phyloP scores from a whole-genome alignment of 2,888 invertebrate genomes.

The Machimus atricapillus region DNA sequence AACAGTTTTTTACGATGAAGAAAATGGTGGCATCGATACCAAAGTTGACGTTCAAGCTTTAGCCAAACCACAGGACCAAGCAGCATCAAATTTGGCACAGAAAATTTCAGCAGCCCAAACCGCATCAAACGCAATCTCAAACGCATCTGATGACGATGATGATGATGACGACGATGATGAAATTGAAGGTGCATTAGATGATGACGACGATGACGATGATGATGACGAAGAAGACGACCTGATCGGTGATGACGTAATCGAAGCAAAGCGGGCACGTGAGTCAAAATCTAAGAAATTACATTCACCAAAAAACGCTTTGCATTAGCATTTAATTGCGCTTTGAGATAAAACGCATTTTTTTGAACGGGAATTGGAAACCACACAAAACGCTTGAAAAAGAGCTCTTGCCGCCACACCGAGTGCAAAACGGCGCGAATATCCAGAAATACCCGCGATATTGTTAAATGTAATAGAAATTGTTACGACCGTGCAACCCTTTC shows the following conservation, averaged over 20 bases:
- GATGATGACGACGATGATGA: conserved; percentile 68
- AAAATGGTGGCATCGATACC: conserved; percentile 54
- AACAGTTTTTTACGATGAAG: conserved; percentile 63
- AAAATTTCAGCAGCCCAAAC: conserved; percentile 48
- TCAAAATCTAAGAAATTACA: conserved; percentile 71
- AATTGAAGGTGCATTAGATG: conserved; percentile 71
- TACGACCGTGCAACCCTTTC: background rate
- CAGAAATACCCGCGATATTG: background rate
- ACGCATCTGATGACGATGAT: conserved; percentile 56
- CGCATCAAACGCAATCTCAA: conserved; percentile 47
- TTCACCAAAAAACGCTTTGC: conserved; percentile 21
- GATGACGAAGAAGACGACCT: conserved; percentile 73
- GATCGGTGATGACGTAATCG: conserved; percentile 69
- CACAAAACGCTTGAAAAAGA: conserved; percentile 37
- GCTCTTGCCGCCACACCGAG: background rate
- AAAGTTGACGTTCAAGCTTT: conserved; percentile 51
- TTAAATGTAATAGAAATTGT: background rate
- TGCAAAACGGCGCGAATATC: background rate
- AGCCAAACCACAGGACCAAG: conserved; percentile 45
- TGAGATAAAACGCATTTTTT: background rate
- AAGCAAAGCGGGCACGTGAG: conserved; percentile 84
- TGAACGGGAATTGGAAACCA: conserved; percentile 2
- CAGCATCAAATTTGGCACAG: background rate
- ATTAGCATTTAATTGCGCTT: background rate
- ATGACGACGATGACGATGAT: conserved; percentile 70